Evolutionary conservation across 1,140 invertebrate genomes (phyloP).

Genomic region (Leptinotarsa defecta): DNA sequence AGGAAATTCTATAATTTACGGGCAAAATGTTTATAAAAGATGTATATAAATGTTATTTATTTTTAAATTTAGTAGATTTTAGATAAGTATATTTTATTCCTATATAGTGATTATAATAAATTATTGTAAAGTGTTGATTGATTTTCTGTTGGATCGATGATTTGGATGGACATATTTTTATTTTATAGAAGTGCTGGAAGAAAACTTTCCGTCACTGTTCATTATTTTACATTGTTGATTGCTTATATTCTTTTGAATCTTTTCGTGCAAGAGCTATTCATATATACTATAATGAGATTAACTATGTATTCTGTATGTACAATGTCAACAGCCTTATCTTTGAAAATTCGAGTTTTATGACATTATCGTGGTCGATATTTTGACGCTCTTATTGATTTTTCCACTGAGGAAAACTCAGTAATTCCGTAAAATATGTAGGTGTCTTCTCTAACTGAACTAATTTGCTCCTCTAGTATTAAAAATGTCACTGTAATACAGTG

Average conservation of each 20-base stretch:
- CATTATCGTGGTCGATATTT: conserved; percentile 12
- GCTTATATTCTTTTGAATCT: not conserved
- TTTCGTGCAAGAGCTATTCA: not conserved
- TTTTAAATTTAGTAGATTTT: conserved; percentile 34
- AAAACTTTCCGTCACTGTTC: no score
- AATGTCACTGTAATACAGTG: not conserved
- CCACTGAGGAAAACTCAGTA: not conserved
- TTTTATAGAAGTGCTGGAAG: not conserved
- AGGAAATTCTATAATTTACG: conserved; percentile 20
- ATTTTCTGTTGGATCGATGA: no score
- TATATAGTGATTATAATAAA: not conserved
- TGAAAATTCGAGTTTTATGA: conserved; percentile 2
- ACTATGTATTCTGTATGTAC: conserved; percentile 12
- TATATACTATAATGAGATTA: not conserved
- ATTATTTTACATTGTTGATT: not conserved
- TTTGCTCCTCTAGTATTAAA: conserved; percentile 6
- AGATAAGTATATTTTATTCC: conserved; percentile 3
- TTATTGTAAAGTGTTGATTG: not conserved
- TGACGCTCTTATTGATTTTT: not conserved
- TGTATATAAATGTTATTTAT: conserved; percentile 42
- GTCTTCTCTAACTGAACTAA: not conserved
- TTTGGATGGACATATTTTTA: not conserved
- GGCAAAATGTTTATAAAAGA: conserved; percentile 35
- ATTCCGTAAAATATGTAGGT: conserved; percentile 17
- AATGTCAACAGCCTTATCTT: conserved; percentile 3